Conservation (phyloP, 2,797 vertebrate species). For the Falco columbarius region DNA sequence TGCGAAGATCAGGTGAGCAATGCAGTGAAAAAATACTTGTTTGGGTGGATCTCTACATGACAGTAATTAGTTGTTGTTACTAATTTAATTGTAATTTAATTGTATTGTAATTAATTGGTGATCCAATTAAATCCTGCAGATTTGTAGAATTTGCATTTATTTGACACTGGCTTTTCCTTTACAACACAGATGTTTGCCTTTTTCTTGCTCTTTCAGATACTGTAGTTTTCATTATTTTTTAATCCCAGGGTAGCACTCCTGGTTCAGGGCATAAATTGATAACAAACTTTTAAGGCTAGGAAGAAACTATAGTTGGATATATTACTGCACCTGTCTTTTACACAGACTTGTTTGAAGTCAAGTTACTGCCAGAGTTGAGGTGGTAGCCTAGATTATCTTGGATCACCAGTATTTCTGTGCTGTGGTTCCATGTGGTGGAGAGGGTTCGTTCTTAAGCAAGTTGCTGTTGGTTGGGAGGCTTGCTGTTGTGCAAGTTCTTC, state of each 20-base stretch:
- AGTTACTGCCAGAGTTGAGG: neutral
- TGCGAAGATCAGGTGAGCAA: constrained; percentile 85
- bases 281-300: neutral
- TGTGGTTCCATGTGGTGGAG: neutral
- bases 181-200: neutral
- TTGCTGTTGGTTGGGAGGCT: neutral
- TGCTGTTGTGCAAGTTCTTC: neutral
- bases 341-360: neutral
- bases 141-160: neutral
- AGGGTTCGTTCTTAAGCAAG: neutral
- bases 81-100: no score
- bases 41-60: neutral
- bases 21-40: neutral
- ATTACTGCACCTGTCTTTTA: neutral
- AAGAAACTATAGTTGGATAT: neutral
- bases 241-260: neutral
- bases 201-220: neutral
- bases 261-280: neutral
- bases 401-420: neutral
- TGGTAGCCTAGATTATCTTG: neutral
- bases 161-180: neutral
- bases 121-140: neutral
- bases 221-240: neutral
- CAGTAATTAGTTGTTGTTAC: neutral
- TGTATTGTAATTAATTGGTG: neutral